Evolutionary conservation across 2,113 vertebrate genomes (phyloP).

Genomic region (Indri indri): DNA sequence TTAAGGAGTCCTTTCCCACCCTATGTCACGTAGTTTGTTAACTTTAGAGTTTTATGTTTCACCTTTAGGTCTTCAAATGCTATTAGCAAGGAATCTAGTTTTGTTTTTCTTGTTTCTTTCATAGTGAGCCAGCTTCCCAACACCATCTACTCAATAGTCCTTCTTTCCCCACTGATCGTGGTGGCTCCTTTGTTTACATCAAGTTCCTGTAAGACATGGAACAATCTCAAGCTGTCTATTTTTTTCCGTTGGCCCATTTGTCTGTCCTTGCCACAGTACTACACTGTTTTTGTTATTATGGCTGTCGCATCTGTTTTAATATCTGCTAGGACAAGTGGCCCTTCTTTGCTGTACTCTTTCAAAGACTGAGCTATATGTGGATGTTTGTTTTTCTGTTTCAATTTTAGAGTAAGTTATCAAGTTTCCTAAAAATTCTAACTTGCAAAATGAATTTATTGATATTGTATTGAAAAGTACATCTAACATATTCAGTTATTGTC

Average conservation of each 20-base stretch:
- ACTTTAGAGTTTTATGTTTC: background rate
- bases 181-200: background rate
- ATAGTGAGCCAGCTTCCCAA: background rate
- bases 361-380: background rate
- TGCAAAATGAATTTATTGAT: conserved; percentile 14
- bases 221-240: background rate
- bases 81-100: background rate
- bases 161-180: background rate
- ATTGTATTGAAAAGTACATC: background rate
- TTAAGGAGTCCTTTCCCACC: background rate
- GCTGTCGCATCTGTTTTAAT: background rate
- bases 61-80: background rate
- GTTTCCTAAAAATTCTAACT: background rate
- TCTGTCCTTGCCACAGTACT: background rate
- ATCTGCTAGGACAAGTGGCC: background rate
- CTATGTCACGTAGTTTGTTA: background rate
- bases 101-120: conserved; percentile 5
- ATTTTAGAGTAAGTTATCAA: background rate
- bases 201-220: background rate
- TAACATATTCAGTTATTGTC: background rate
- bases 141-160: background rate
- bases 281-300: background rate
- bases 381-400: background rate
- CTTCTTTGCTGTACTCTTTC: background rate
- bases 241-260: background rate